phyloP scores from a whole-genome alignment of 30 jellyfish, hydroid and myxozoan genomes.

The Turritopsis dohrnii region DNA sequence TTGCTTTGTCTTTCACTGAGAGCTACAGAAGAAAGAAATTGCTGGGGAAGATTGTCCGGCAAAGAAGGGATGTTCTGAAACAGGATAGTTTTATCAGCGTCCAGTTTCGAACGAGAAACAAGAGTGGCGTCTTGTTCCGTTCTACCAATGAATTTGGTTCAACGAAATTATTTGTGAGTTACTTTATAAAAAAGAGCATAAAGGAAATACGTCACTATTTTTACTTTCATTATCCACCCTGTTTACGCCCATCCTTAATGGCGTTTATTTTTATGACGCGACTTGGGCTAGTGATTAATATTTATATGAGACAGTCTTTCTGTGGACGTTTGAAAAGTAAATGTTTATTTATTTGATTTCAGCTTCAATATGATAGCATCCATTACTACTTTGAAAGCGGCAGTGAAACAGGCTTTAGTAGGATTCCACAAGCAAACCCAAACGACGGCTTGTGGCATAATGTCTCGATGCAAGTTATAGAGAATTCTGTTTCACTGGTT shows the following conservation, averaged over 20 bases:
- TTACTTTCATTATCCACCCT: no score
- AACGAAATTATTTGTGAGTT: slow-evolving; percentile 46
- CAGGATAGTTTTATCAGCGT: neutral
- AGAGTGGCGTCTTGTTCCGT: slow-evolving; percentile 45
- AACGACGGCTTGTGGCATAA: slow-evolving; percentile 77
- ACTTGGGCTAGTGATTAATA: no score
- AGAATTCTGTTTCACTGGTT: slow-evolving; percentile 33
- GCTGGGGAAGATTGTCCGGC: slow-evolving; percentile 28
- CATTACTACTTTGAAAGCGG: slow-evolving; percentile 38
- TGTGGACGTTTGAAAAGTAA: no score
- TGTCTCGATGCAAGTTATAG: slow-evolving; percentile 36
- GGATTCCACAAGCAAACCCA: slow-evolving; percentile 21
- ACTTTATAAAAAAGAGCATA: neutral
- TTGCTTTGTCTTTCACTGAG: slow-evolving; percentile 23
- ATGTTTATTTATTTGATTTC: neutral
- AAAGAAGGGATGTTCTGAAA: slow-evolving; percentile 23
- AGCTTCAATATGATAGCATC: slow-evolving; percentile 44
- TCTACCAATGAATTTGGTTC: slow-evolving; percentile 41
- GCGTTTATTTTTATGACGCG: no score
- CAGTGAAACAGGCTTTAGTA: slow-evolving; percentile 19
- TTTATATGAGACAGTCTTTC: no score
- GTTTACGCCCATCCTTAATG: no score
- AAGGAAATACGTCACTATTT: no score
- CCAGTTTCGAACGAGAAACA: slow-evolving; percentile 58
- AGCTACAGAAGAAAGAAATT: slow-evolving; percentile 47